Evolutionary conservation across 2,888 invertebrate genomes (phyloP).

Genomic region (Himalopsyche kuldschensis): DNA sequence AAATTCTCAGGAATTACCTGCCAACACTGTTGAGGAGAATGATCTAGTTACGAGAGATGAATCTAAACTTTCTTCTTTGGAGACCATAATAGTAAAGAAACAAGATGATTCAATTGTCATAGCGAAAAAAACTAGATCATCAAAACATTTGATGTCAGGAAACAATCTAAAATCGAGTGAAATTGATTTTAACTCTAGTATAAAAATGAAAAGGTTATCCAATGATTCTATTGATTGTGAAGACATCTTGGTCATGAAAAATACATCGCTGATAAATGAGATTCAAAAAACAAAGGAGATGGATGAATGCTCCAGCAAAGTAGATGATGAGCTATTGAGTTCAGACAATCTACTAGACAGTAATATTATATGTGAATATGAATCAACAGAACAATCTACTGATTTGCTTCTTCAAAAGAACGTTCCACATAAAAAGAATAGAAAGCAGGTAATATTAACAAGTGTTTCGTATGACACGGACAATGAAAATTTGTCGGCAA

Average conservation of each 20-base stretch:
- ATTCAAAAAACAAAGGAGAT: neutral
- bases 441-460: neutral
- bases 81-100: neutral
- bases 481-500: neutral
- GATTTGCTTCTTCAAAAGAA: neutral
- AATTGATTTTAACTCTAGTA: neutral
- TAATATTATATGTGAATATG: neutral
- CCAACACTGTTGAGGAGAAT: neutral
- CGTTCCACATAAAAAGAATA: neutral
- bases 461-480: neutral
- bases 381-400: neutral
- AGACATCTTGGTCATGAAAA: neutral
- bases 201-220: neutral
- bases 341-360: neutral
- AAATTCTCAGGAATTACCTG: no score
- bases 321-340: neutral
- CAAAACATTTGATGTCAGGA: neutral
- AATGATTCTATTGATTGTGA: neutral
- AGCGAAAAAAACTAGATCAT: neutral
- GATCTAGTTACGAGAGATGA: neutral
- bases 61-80: neutral
- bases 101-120: neutral
- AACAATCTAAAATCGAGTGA: neutral
- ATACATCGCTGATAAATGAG: neutral
- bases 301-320: neutral